phyloP scores from a whole-genome alignment of 2,113 vertebrate genomes.

The Otolemur garnettii region DNA sequence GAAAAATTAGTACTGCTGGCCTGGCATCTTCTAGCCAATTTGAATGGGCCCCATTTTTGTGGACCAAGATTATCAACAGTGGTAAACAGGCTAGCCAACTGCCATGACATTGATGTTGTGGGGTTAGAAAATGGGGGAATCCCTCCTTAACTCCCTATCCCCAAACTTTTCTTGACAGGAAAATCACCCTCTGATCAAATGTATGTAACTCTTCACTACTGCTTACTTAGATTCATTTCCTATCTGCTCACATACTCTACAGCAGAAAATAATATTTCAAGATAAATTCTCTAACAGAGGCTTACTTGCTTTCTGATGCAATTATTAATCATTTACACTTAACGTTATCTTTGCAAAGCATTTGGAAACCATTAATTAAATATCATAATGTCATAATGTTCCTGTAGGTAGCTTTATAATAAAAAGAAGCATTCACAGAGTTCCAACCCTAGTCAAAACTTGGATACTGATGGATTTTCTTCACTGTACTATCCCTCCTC shows the following conservation, averaged over 20 bases:
- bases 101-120: not conserved
- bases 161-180: not conserved
- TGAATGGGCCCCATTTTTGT: not conserved
- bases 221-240: not conserved
- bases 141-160: not conserved
- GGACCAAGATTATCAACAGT: not conserved
- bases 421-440: not conserved
- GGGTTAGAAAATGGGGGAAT: not conserved
- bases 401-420: slow-evolving; percentile 4
- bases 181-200: slow-evolving; percentile 21
- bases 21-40: not conserved
- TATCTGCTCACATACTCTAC: not conserved
- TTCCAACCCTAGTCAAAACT: not conserved
- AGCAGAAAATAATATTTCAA: slow-evolving; percentile 20
- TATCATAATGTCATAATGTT: not conserved
- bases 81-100: not conserved
- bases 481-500: not conserved
- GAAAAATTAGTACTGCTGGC: not conserved
- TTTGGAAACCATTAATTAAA: slow-evolving; percentile 64
- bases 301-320: not conserved
- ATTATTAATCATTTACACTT: slow-evolving; percentile 45
- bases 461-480: not conserved
- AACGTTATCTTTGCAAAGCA: slow-evolving; percentile 52
- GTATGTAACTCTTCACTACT: slow-evolving; percentile 8
- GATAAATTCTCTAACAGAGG: not conserved